phyloP scores from a whole-genome alignment of 2,888 invertebrate genomes.

The Caenorhabditis becei region DNA sequence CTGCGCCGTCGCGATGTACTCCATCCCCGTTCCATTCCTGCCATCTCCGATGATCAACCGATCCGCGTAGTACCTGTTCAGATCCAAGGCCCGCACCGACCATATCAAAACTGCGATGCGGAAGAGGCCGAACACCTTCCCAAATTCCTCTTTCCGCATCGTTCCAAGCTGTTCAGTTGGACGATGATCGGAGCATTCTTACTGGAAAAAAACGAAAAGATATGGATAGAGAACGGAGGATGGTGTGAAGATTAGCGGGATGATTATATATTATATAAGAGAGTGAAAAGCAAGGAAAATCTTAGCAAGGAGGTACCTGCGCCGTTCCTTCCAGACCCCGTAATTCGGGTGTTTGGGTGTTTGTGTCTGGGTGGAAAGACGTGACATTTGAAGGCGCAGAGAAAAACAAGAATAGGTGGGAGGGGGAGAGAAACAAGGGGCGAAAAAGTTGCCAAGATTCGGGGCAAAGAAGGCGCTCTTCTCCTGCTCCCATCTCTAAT shows the following conservation, averaged over 20 bases:
- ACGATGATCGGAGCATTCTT: constrained; percentile 23
- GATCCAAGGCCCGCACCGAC: constrained; percentile 30
- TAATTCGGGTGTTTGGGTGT: constrained; percentile 13
- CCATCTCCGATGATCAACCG: neutral
- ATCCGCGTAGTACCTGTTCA: constrained; percentile 24
- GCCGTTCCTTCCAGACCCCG: constrained; percentile 1
- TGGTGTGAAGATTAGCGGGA: neutral
- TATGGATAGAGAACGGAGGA: no score
- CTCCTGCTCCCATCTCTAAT: constrained; percentile 51
- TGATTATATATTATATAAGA: constrained; percentile 8
- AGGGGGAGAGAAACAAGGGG: constrained; percentile 12
- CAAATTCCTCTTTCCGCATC: constrained; percentile 34
- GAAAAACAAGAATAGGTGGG: constrained; percentile 34
- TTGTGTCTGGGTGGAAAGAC: neutral
- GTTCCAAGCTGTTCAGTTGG: constrained; percentile 10
- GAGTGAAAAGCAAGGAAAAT: constrained; percentile 21
- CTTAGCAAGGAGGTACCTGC: constrained; percentile 13
- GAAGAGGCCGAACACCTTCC: constrained; percentile 19
- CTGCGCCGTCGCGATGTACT: constrained; percentile 15
- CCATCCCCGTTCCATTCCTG: neutral
- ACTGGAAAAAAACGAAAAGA: constrained; percentile 22
- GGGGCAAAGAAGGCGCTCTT: constrained; percentile 13
- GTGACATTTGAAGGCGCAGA: constrained; percentile 25
- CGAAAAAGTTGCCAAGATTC: constrained; percentile 48
- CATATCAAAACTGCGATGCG: neutral